phyloP scores from a whole-genome alignment of 2,113 vertebrate genomes.

The Tetrax tetrax region DNA sequence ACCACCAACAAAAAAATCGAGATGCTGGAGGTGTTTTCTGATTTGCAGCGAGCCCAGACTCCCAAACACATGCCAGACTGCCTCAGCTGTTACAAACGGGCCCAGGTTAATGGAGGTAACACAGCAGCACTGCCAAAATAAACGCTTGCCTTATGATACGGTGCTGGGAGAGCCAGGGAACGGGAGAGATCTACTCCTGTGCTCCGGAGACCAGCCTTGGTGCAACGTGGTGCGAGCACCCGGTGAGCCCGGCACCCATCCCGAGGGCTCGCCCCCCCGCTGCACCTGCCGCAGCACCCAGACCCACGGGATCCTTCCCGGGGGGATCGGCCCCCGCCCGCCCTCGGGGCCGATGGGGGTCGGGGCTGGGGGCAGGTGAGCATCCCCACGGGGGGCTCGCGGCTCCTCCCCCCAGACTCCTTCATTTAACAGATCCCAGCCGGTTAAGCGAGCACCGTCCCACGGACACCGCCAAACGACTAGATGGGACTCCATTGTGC shows the following conservation, averaged over 20 bases:
- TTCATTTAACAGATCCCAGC: neutral
- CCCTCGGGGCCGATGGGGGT: fast-evolving
- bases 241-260: neutral
- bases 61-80: neutral
- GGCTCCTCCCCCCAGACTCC: neutral
- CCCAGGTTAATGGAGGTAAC: neutral
- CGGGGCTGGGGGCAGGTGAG: no score
- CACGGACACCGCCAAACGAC: fast-evolving
- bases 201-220: neutral
- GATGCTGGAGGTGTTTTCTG: neutral
- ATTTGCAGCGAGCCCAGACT: neutral
- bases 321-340: neutral
- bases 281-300: neutral
- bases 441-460: neutral
- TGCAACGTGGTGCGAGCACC: fast-evolving
- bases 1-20: neutral
- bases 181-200: fast-evolving
- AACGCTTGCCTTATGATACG: neutral
- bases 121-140: neutral
- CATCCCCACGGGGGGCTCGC: fast-evolving
- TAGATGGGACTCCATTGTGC: fast-evolving
- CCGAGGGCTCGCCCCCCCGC: fast-evolving
- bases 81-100: neutral
- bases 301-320: neutral
- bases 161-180: neutral